Evolutionary conservation across 2,113 vertebrate genomes (phyloP), one percentile per base, ranked within the genome.

Genomic region (Pollachius pollachius): DNA sequence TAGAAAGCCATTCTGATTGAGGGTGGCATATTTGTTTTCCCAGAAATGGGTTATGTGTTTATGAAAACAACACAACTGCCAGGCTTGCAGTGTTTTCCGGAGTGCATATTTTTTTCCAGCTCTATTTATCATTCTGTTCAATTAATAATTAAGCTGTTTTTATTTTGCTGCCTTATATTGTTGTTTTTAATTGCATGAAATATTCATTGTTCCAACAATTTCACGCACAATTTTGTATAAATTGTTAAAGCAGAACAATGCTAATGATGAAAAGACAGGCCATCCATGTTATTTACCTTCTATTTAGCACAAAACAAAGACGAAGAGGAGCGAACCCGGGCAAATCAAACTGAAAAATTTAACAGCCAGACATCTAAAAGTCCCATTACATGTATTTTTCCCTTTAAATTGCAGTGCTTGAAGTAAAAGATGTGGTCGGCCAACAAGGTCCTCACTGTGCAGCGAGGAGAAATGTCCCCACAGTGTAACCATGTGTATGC

Each of bases 131-230:
- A 89, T 91, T 90, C 90, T 88, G 83, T 90, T 86, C 89, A 83
- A 92, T 93, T 89, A 93, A 93, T 93, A 88, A 92, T 93, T 92
- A 91, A 92, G 85, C 87, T 89, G 92, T 91, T 92, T 91, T 91
- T 90, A 89, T 91, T 92, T 89, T 65, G 85, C 84, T 75, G 88
- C 88, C 23, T 69, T 81, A 92, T 90, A 92, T 90, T 92, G 92
- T 93, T 92, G 86, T 92, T 92, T 87, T 89, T 92, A 91, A 90
- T 89, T 87, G 85, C 86, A 90, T 93, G 68, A 93, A 93, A 90
- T 88, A 92, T 93, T 92, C 72, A 93, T 90, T 71, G 83, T 79
- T 81, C 82, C 69, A 85, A 92, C 87, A 92, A 92, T 90, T 89
- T 89, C 89, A 84, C 80, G 88, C 87, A 82, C 80, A 85, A 89